These are phyloP conservation scores for Brachionus koreanus DNA, from an alignment of 1,140 invertebrate species.

Conservation along the genomic window DNA sequence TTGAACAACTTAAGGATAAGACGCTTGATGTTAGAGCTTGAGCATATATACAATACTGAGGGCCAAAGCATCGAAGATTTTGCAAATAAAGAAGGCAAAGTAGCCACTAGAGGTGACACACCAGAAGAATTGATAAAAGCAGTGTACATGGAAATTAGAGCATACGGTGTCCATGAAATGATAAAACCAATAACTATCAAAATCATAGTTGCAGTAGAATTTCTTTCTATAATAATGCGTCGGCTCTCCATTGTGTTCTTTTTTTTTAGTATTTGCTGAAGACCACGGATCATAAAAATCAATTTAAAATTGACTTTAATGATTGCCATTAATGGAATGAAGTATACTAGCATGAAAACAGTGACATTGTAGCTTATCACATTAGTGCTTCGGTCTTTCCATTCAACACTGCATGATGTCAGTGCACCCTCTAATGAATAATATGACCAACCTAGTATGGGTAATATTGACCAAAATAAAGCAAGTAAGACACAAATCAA, in stretches of 20 bases:
- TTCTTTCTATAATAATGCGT: constrained; percentile 23
- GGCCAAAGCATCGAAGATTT: constrained; percentile 44
- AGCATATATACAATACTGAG: constrained; percentile 19
- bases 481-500: neutral
- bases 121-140: constrained; percentile 9
- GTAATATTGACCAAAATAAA: constrained; percentile 11
- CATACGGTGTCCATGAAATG: constrained; percentile 44
- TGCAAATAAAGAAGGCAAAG: constrained; percentile 31
- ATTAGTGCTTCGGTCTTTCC: constrained; percentile 24
- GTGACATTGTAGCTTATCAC: constrained; percentile 42
- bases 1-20: neutral
- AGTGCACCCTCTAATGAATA: constrained; percentile 36
- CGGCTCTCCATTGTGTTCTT: neutral
- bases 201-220: constrained; percentile 26
- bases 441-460: constrained; percentile 37
- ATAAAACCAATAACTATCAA: constrained; percentile 21
- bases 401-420: constrained; percentile 41
- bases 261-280: constrained; percentile 22
- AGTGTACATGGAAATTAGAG: constrained; percentile 1
- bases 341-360: constrained; percentile 33
- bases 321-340: neutral
- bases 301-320: constrained; percentile 16
- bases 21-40: neutral
- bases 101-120: neutral
- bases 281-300: constrained; percentile 5